Evolutionary conservation across 1,140 invertebrate genomes (phyloP).

Genomic region (Nymphalis io): DNA sequence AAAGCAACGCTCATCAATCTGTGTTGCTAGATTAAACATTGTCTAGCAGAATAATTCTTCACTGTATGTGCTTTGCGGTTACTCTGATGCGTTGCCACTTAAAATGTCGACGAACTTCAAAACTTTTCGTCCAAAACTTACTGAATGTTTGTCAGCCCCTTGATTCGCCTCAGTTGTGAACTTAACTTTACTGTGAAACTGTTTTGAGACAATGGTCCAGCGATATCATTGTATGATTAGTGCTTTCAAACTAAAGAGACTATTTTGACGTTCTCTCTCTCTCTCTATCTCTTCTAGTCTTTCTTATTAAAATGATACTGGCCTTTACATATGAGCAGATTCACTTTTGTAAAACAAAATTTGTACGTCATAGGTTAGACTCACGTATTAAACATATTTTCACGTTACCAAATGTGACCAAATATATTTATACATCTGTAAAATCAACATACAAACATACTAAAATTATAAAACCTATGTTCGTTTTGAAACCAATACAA

Average conservation of each 20-base stretch:
- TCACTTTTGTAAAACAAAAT: too few relatives aligned
- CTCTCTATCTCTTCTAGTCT: too few relatives aligned
- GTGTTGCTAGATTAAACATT: constrained; percentile 49
- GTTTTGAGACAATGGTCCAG: constrained; percentile 29
- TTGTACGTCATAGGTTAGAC: too few relatives aligned
- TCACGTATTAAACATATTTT: too few relatives aligned
- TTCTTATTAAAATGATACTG: too few relatives aligned
- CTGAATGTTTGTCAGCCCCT: constrained; percentile 57
- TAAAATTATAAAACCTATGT: too few relatives aligned
- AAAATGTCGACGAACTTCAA: constrained; percentile 60
- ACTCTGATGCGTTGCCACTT: constrained; percentile 45
- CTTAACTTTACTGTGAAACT: constrained; percentile 23
- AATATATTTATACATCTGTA: too few relatives aligned
- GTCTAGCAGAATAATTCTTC: constrained; percentile 53
- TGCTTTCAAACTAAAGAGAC: constrained; percentile 45
- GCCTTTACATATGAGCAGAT: too few relatives aligned
- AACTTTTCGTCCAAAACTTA: constrained; percentile 45
- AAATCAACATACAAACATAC: too few relatives aligned
- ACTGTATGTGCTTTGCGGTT: constrained; percentile 26
- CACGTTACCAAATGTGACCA: too few relatives aligned
- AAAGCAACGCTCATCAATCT: constrained; percentile 51
- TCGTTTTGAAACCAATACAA: too few relatives aligned
- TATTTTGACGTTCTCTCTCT: constrained; percentile 24
- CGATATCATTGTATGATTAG: constrained; percentile 39
- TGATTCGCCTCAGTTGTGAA: constrained; percentile 16